phyloP scores from a whole-genome alignment of 2,888 invertebrate genomes.

The Ephialtes manifestator region DNA sequence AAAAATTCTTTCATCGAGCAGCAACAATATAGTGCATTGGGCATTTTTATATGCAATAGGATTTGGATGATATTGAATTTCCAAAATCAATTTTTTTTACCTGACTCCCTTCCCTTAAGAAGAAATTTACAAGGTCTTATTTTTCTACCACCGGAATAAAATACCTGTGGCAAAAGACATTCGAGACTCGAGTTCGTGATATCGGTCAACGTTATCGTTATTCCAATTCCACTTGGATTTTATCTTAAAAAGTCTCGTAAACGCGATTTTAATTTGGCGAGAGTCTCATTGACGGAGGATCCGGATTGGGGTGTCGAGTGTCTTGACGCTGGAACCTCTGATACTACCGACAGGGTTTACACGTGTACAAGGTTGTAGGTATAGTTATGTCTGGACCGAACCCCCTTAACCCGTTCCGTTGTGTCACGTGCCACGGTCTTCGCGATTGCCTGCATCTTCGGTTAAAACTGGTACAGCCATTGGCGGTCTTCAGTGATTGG shows the following conservation, averaged over 20 bases:
- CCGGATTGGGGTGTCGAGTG: slow-evolving; percentile 18
- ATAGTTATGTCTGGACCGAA: slow-evolving; percentile 33
- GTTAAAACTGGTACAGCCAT: background rate
- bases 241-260: slow-evolving; percentile 46
- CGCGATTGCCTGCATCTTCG: background rate
- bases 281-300: slow-evolving; percentile 51
- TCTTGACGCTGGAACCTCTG: slow-evolving; percentile 24
- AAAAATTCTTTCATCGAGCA: no score
- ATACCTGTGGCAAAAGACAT: slow-evolving; percentile 2
- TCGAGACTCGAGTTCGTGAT: slow-evolving; percentile 22
- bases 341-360: slow-evolving; percentile 19
- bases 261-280: slow-evolving; percentile 47
- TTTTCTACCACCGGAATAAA: no score
- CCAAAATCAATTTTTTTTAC: no score
- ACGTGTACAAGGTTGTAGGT: slow-evolving; percentile 9
- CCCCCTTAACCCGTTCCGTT: slow-evolving; percentile 43
- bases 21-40: no score
- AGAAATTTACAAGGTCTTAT: no score
- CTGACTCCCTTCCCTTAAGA: no score
- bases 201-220: slow-evolving; percentile 21
- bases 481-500: background rate
- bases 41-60: no score
- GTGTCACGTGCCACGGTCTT: slow-evolving; percentile 55
- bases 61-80: no score
- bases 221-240: slow-evolving; percentile 16